phyloP scores from a whole-genome alignment of 2,888 invertebrate genomes.

The Torymus aiolomorphi region DNA sequence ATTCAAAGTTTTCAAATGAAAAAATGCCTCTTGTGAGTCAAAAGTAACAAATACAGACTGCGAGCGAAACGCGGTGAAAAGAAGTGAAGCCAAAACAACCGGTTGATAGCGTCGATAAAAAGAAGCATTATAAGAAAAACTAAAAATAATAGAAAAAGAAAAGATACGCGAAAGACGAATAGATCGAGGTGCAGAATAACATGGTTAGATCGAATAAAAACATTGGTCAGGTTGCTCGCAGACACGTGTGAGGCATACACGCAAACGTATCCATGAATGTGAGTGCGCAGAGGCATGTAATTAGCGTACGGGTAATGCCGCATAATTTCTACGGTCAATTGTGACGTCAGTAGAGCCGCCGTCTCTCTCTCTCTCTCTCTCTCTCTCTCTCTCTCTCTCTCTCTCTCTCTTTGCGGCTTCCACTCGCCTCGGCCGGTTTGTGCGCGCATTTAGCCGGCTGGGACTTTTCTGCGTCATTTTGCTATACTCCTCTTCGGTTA shows the following conservation, averaged over 20 bases:
- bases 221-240: neutral
- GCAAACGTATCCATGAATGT: neutral
- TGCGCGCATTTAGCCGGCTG: neutral
- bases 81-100: too few species aligned
- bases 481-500: too few species aligned
- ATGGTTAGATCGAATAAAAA: conserved; percentile 16
- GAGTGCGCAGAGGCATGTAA: conserved; percentile 35
- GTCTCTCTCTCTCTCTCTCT: too few species aligned
- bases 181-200: conserved; percentile 20
- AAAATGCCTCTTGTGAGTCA: too few species aligned
- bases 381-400: too few species aligned
- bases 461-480: neutral
- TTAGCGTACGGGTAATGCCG: conserved; percentile 62
- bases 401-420: too few species aligned
- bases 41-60: too few species aligned
- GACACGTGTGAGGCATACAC: neutral
- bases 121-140: conserved; percentile 1
- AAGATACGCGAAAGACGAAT: conserved; percentile 1
- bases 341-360: conserved; percentile 63
- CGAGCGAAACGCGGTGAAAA: too few species aligned
- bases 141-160: conserved; percentile 13
- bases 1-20: too few species aligned
- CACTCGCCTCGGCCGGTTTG: neutral
- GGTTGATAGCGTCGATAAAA: too few species aligned
- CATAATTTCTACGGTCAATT: conserved; percentile 66